Evolutionary conservation across 1,140 invertebrate genomes (phyloP), one percentile per base, ranked within the genome.

Genomic region (Pseudomyrmex cubaensis): DNA sequence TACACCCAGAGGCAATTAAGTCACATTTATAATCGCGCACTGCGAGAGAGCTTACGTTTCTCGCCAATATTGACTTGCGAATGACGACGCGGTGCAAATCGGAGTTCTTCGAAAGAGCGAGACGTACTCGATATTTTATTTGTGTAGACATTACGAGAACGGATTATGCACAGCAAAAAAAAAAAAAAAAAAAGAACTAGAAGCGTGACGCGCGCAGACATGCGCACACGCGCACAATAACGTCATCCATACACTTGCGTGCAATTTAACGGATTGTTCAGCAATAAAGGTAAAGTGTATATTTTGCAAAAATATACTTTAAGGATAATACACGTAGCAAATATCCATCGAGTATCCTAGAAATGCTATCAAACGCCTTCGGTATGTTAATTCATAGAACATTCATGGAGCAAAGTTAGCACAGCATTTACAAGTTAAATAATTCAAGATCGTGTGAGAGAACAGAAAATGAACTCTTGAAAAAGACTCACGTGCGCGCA

Each of bases 1-100:
- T 35, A 7, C 35, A 35, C 74, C 63, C 67, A 59, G 44, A 67
- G 78, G 77, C 64, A 83, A 87, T 87, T 87, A 87, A 87, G 67
- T 75, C 62, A 46, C 70, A 59, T 61, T 75, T 87, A 70, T 76
- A 64, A 15, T 20, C 57, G 56, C 72, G 10, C 59, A 59, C 20
- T n/a, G 25, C 52, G 59, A 17, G 13, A 35, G 25, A 35, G 35
- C 35, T 61, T 25, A 25, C 2, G 25, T 25, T 20, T 17, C 46
- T 62, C 50, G 74, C 70, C 66, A 80, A 80, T 80, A 80, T 80
- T 80, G 54, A 80, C 46, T 25, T n/a, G 20, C 12, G 63, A 44
- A 9, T 20, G 54, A 72, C 48, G 69, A 10, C 25, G 44, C 35
- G 13, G 44, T 56, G 66, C 66, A 5, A 80, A 80, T 72, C 64